These are phyloP conservation scores for Heliothis subflexa DNA, from an alignment of 1,140 invertebrate species.

Conservation along the genomic window DNA sequence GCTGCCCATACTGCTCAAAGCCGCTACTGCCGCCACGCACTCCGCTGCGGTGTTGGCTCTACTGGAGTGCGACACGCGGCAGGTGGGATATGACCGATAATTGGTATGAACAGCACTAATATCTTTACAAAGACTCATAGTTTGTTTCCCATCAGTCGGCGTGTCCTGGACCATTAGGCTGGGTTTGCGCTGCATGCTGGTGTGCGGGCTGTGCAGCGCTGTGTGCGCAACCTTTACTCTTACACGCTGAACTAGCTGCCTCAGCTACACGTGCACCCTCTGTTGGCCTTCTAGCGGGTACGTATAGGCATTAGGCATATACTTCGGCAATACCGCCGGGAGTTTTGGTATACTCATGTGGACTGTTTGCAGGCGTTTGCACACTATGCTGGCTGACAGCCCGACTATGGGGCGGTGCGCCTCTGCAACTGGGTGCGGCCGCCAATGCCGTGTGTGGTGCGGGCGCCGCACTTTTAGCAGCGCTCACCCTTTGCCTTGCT, in stretches of 20 bases:
- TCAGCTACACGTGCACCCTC: conserved; percentile 71
- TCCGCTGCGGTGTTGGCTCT: conserved; percentile 72
- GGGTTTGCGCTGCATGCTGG: conserved; percentile 79
- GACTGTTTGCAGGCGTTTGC: conserved; percentile 71
- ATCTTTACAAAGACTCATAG: too few species aligned
- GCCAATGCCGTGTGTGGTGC: conserved; percentile 76
- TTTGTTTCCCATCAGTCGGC: conserved; percentile 64
- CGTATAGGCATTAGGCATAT: not conserved
- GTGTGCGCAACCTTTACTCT: conserved; percentile 79
- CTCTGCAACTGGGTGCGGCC: conserved; percentile 74
- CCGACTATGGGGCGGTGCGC: conserved; percentile 79
- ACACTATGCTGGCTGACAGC: conserved; percentile 77
- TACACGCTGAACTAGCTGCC: conserved; percentile 82
- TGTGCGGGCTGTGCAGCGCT: conserved; percentile 80
- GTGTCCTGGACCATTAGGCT: conserved; percentile 68
- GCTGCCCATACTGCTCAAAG: conserved; percentile 68
- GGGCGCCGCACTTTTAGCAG: conserved; percentile 72
- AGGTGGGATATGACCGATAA: conserved; percentile 55
- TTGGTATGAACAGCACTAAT: too few species aligned
- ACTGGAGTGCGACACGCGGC: conserved; percentile 77
- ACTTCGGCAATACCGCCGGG: not conserved
- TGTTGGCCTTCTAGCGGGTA: conserved; percentile 73
- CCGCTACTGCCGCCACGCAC: conserved; percentile 72
- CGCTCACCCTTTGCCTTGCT: conserved; percentile 74
- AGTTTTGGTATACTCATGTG: not conserved